Conservation (phyloP, 2,888 invertebrate species). For the Patella ulyssiponensis region DNA sequence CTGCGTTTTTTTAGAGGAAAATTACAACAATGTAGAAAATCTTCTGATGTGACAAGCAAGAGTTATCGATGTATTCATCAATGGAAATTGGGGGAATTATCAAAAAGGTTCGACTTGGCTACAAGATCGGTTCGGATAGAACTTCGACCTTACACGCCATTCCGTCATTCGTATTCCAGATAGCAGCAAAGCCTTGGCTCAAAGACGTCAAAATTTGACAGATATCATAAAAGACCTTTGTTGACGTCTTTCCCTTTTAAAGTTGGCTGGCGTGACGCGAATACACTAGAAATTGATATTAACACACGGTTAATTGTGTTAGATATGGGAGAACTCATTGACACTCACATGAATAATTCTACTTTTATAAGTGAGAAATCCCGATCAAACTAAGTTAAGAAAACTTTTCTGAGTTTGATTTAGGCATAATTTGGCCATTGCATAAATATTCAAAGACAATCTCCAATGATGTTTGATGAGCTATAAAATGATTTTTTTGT, state of each 20-base stretch:
- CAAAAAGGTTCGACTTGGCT: neutral
- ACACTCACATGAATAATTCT: constrained; percentile 6
- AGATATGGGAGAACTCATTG: constrained; percentile 7
- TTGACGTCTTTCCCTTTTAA: neutral
- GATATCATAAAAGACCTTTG: constrained; percentile 11
- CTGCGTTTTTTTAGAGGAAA: too few relatives aligned
- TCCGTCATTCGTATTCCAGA: neutral
- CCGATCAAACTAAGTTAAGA: too few relatives aligned
- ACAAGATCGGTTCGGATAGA: constrained; percentile 1
- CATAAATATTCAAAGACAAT: too few relatives aligned
- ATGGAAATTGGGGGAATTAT: constrained; percentile 5
- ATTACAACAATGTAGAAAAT: neutral
- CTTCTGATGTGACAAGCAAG: neutral
- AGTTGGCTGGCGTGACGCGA: constrained; percentile 7
- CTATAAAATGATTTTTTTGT: too few relatives aligned
- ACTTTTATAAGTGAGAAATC: neutral
- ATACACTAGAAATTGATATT: constrained; percentile 7
- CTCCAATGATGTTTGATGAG: too few relatives aligned
- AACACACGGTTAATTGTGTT: constrained; percentile 5
- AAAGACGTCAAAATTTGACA: constrained; percentile 12
- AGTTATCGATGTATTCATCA: neutral
- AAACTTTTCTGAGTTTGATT: too few relatives aligned
- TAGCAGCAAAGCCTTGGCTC: neutral
- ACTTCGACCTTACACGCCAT: constrained; percentile 13
- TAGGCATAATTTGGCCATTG: too few relatives aligned